These are phyloP conservation scores for Caerostris darwini DNA, from an alignment of 1,140 invertebrate species.

Conservation along the genomic window DNA sequence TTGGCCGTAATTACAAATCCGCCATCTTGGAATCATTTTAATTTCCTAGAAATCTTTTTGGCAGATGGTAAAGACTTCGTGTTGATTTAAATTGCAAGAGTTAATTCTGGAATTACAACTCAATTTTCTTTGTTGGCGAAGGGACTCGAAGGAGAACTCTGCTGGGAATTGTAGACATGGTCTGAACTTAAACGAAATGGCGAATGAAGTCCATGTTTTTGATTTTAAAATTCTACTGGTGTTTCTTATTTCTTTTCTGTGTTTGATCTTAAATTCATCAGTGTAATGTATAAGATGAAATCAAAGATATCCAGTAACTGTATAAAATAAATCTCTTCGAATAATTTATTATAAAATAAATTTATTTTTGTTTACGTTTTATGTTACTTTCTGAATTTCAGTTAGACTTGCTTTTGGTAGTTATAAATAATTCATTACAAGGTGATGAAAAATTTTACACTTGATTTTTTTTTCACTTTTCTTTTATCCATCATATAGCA, in stretches of 20 bases:
- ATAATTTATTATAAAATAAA: too few species aligned
- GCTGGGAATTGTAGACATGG: neutral
- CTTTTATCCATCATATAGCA: too few species aligned
- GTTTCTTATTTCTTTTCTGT: neutral
- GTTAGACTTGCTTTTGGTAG: too few species aligned
- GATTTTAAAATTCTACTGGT: neutral
- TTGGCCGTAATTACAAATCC: neutral
- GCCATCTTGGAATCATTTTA: constrained; percentile 3
- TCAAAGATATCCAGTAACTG: too few species aligned
- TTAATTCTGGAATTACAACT: neutral
- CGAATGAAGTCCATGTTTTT: neutral
- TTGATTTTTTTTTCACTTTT: too few species aligned
- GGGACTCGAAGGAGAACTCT: neutral
- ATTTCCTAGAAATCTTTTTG: constrained; percentile 7
- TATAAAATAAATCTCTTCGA: too few species aligned
- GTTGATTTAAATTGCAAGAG: constrained; percentile 18
- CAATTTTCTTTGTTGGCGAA: neutral
- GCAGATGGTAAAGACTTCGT: neutral
- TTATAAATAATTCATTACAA: too few species aligned
- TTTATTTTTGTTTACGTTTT: too few species aligned
- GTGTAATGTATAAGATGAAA: too few species aligned
- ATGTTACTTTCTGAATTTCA: too few species aligned
- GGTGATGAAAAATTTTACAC: too few species aligned
- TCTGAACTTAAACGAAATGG: neutral
- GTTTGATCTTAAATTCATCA: neutral